Evolutionary conservation across 1,140 invertebrate species (phyloP).

Genomic region (Lordiphosa stackelbergi): DNA sequence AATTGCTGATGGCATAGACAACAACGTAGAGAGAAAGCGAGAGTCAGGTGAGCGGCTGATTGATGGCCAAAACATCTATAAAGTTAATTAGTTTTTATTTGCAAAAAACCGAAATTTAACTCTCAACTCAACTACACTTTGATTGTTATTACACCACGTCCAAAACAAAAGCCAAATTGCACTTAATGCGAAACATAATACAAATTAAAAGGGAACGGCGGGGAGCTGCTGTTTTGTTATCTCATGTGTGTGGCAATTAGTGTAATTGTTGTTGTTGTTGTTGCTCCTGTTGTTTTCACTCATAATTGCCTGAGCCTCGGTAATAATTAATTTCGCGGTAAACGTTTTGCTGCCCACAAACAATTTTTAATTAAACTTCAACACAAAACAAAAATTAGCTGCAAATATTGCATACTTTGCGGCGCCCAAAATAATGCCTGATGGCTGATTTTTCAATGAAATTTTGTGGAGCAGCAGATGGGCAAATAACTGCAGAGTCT

Average conservation of each 20-base stretch:
- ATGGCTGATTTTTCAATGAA: too few relatives aligned
- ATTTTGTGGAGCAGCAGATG: too few relatives aligned
- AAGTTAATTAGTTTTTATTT: constrained; percentile 16
- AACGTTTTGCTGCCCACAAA: constrained; percentile 1
- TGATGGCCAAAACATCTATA: constrained; percentile 45
- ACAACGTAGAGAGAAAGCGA: neutral
- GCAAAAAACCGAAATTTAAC: too few relatives aligned
- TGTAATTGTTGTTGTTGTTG: constrained; percentile 32
- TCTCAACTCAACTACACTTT: neutral
- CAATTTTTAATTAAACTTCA: constrained; percentile 15
- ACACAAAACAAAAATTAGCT: constrained; percentile 1
- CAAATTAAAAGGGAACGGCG: neutral
- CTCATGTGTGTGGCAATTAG: constrained; percentile 31
- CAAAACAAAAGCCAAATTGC: too few relatives aligned
- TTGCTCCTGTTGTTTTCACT: constrained; percentile 3
- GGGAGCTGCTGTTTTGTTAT: constrained; percentile 20
- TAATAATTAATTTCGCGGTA: constrained; percentile 3
- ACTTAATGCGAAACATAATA: too few relatives aligned
- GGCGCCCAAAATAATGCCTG: constrained; percentile 4
- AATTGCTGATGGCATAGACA: constrained; percentile 41
- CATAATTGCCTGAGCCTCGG: neutral
- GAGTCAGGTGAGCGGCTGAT: constrained; percentile 31
- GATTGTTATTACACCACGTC: neutral
- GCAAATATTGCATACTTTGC: constrained; percentile 7
- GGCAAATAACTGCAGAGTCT: too few relatives aligned